phyloP scores from a whole-genome alignment of 2,797 vertebrate species.

The Podarcis siculus region DNA sequence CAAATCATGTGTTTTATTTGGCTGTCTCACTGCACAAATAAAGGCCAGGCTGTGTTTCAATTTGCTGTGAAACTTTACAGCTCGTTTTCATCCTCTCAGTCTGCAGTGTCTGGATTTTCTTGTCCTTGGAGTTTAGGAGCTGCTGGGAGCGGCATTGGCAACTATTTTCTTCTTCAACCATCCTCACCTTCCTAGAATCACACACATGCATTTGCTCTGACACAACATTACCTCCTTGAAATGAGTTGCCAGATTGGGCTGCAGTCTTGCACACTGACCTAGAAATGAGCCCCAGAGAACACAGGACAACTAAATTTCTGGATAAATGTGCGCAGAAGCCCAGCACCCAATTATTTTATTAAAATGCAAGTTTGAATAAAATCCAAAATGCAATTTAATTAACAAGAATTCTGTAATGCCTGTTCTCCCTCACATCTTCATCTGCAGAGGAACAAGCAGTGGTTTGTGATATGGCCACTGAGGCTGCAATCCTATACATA shows the following conservation, averaged over 20 bases:
- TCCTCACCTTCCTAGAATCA: not conserved
- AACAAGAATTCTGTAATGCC: not conserved
- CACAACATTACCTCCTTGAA: not conserved
- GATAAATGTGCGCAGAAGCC: too few relatives aligned
- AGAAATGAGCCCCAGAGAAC: not conserved
- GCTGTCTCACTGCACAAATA: conserved; percentile 30
- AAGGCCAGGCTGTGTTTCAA: conserved; percentile 19
- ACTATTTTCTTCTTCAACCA: not conserved
- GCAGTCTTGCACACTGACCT: not conserved
- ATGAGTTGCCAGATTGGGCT: not conserved
- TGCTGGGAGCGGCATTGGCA: not conserved
- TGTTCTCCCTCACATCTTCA: not conserved
- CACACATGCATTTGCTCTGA: not conserved
- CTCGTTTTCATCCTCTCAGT: not conserved
- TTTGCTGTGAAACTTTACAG: conserved; percentile 14
- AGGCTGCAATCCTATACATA: not conserved
- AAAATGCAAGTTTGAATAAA: not conserved
- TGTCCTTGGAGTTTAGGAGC: not conserved
- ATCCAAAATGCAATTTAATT: not conserved
- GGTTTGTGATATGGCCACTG: not conserved
- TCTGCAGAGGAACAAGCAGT: not conserved
- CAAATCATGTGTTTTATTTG: conserved; percentile 31
- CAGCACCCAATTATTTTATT: not conserved
- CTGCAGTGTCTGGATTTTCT: not conserved
- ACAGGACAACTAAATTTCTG: not conserved